Conservation (phyloP, 2,113 vertebrate genomes). For the Pampusana beccarii region DNA sequence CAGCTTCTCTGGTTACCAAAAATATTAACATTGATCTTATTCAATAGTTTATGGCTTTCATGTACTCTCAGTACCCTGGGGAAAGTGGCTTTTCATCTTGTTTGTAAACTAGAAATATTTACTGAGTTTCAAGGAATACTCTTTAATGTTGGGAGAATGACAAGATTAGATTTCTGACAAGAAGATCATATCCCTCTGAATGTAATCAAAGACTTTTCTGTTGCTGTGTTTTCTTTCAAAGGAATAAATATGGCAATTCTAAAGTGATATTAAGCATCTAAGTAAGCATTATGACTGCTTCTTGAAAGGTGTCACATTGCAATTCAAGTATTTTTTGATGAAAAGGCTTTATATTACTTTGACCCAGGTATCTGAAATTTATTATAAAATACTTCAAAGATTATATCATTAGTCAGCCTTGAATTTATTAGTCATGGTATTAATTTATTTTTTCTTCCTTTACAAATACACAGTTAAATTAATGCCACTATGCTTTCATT, state of each 20-base stretch:
- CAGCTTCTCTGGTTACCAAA: background rate
- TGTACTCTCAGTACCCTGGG: background rate
- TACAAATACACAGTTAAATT: background rate
- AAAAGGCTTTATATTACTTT: background rate
- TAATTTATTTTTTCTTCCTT: background rate
- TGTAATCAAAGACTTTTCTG: background rate
- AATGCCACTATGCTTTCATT: background rate
- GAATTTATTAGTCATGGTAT: background rate
- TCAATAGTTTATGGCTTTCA: conserved; percentile 39
- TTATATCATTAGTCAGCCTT: background rate
- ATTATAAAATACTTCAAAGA: background rate
- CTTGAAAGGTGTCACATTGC: background rate
- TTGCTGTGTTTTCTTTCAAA: conserved; percentile 1
- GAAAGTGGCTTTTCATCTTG: conserved; percentile 33
- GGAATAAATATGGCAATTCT: background rate
- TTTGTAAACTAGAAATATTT: conserved; percentile 45
- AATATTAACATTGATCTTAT: conserved; percentile 32
- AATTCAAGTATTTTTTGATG: background rate
- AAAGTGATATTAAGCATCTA: background rate
- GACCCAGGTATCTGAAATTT: background rate
- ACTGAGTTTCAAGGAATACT: background rate
- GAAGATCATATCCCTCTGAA: background rate
- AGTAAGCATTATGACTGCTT: background rate
- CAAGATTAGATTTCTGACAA: background rate
- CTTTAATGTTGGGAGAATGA: conserved; percentile 15